Evolutionary conservation across 2,888 invertebrate genomes (phyloP).

Genomic region (Cremastobaeus sp.): DNA sequence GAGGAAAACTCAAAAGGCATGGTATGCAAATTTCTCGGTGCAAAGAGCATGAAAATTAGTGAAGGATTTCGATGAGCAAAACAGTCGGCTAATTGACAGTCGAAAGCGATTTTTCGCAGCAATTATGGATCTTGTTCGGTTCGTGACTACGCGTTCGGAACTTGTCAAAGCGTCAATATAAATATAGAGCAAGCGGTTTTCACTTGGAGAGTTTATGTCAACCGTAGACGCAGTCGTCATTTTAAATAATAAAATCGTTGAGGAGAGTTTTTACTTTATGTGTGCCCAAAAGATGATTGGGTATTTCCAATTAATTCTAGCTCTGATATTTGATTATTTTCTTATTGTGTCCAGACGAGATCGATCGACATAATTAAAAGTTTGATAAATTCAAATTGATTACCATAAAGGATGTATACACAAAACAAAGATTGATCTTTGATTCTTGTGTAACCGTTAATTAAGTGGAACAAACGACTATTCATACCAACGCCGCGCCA

Average conservation of each 20-base stretch:
- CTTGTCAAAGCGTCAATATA: conserved; percentile 8
- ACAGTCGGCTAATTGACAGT: conserved; percentile 28
- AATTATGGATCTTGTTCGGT: conserved; percentile 20
- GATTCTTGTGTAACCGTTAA: conserved; percentile 34
- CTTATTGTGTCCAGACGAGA: no score
- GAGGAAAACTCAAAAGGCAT: background rate
- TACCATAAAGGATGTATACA: no score
- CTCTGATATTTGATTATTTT: no score
- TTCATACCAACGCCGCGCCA: conserved; percentile 36
- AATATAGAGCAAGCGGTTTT: conserved; percentile 41
- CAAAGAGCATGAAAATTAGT: conserved; percentile 2
- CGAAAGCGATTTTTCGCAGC: conserved; percentile 30
- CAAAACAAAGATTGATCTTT: no score
- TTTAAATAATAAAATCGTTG: no score
- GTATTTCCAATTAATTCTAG: no score
- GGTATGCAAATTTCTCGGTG: background rate
- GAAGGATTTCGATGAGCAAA: background rate
- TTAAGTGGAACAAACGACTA: conserved; percentile 46
- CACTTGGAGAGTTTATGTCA: conserved; percentile 29
- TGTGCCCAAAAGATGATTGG: no score
- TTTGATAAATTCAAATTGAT: no score
- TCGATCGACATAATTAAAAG: no score
- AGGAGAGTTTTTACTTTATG: no score
- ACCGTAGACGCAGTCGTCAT: background rate
- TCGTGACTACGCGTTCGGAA: conserved; percentile 20